Conservation (phyloP, 2,888 invertebrate genomes). For the Pseudococcus viburni region DNA sequence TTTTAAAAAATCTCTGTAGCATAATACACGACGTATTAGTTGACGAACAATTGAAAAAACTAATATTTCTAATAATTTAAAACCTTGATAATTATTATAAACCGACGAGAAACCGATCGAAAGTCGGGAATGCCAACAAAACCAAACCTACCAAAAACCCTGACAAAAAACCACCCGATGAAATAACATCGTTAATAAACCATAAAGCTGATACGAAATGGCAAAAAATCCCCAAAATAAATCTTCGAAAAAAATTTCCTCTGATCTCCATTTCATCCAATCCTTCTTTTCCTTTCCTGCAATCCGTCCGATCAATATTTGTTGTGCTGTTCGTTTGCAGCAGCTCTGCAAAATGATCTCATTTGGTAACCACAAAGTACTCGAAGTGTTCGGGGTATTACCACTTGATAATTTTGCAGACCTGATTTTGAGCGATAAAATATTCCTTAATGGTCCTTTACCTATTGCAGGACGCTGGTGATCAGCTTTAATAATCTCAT, state of each 20-base stretch:
- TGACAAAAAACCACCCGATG: background rate
- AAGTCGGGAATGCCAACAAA: background rate
- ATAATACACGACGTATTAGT: background rate
- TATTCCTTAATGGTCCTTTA: constrained; percentile 53
- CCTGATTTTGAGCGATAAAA: constrained; percentile 41
- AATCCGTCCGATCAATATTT: background rate
- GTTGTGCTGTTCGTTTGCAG: background rate
- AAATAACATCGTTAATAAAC: background rate
- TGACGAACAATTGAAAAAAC: background rate
- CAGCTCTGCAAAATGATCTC: constrained; percentile 42
- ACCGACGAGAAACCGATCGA: background rate
- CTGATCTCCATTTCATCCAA: background rate
- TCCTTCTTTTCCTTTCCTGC: background rate
- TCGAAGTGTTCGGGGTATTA: background rate
- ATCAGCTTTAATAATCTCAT: constrained; percentile 63
- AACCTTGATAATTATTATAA: background rate
- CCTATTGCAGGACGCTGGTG: constrained; percentile 64
- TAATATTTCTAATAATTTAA: constrained; percentile 10
- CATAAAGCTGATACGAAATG: background rate
- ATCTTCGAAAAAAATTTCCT: background rate
- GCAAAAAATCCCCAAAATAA: background rate
- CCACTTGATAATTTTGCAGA: constrained; percentile 54
- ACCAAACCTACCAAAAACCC: background rate
- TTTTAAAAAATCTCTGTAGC: background rate
- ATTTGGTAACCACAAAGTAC: background rate